Evolutionary conservation across 30 jellyfish, hydroid and myxozoan species (phyloP).

Genomic region (Aurelia coerulea): DNA sequence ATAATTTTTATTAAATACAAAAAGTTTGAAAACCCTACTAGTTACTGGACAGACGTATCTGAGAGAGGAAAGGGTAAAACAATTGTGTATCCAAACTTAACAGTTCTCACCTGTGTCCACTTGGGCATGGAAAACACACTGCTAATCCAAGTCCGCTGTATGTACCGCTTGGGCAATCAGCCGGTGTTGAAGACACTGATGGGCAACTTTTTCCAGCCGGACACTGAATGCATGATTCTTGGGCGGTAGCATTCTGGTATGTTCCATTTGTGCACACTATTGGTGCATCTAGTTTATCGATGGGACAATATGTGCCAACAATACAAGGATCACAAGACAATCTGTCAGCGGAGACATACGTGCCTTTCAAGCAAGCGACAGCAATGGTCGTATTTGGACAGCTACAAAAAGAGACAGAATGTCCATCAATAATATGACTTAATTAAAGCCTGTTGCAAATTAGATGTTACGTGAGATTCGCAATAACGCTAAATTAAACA

Average conservation of each 20-base stretch:
- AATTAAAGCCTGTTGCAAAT: no score
- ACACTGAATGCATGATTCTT: slow-evolving; percentile 39
- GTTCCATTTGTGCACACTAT: slow-evolving; percentile 68
- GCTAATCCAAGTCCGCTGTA: slow-evolving; percentile 39
- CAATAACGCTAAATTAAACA: no score
- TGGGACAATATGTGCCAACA: slow-evolving; percentile 61
- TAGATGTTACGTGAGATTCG: no score
- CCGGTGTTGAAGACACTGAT: slow-evolving; percentile 13
- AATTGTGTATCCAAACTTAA: no score
- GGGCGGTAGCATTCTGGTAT: slow-evolving; percentile 71
- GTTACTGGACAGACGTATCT: neutral
- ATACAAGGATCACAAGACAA: slow-evolving; percentile 67
- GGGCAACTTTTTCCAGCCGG: slow-evolving; percentile 62
- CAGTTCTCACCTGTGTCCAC: slow-evolving; percentile 36
- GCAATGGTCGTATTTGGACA: slow-evolving; percentile 45
- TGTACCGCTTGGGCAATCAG: slow-evolving; percentile 40
- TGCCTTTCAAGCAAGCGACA: slow-evolving; percentile 32
- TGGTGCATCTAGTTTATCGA: slow-evolving; percentile 18
- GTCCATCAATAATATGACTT: neutral
- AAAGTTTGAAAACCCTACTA: no score
- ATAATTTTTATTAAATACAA: no score
- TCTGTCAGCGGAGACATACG: slow-evolving; percentile 37
- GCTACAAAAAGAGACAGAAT: slow-evolving; percentile 15
- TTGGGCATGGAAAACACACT: slow-evolving; percentile 71
- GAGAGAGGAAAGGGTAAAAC: no score